Conservation (phyloP, 1,140 invertebrate genomes). For the Zaprionus tsacasi region DNA sequence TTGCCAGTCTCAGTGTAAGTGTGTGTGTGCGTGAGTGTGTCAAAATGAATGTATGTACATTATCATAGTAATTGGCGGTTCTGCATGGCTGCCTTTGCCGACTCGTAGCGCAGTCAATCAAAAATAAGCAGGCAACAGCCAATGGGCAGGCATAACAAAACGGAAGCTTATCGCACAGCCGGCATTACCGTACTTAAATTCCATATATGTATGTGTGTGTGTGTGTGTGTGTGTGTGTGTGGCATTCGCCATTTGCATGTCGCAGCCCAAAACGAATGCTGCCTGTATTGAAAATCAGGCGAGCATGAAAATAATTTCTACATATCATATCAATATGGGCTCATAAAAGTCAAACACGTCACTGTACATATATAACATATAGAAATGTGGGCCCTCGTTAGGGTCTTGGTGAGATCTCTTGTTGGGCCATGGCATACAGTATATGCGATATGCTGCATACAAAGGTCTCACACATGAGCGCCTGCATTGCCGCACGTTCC, state of each 20-base stretch:
- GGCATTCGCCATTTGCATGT: conserved; percentile 64
- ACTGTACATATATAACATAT: too few relatives aligned
- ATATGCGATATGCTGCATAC: conserved; percentile 55
- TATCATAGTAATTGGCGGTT: conserved; percentile 54
- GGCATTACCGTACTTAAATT: conserved; percentile 38
- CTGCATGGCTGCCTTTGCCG: conserved; percentile 41
- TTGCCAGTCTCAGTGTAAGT: conserved; percentile 32
- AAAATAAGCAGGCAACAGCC: conserved; percentile 54
- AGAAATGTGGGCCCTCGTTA: conserved; percentile 31
- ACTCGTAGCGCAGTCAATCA: conserved; percentile 71
- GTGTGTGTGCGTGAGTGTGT: conserved; percentile 19
- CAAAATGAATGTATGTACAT: conserved; percentile 37
- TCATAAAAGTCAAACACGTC: conserved; percentile 77
- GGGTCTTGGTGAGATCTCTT: neutral
- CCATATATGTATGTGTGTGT: neutral
- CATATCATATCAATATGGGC: conserved; percentile 49
- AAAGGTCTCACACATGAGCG: conserved; percentile 72
- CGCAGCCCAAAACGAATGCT: conserved; percentile 4
- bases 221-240: neutral
- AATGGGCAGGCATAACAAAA: conserved; percentile 56
- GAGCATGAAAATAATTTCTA: conserved; percentile 76
- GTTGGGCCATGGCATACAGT: conserved; percentile 25
- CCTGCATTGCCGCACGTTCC: conserved; percentile 5
- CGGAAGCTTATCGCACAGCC: conserved; percentile 68
- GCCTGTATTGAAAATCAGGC: conserved; percentile 58